These are phyloP conservation scores for Sinella curviseta DNA, from an alignment of 1,140 invertebrate species.

Conservation along the genomic window DNA sequence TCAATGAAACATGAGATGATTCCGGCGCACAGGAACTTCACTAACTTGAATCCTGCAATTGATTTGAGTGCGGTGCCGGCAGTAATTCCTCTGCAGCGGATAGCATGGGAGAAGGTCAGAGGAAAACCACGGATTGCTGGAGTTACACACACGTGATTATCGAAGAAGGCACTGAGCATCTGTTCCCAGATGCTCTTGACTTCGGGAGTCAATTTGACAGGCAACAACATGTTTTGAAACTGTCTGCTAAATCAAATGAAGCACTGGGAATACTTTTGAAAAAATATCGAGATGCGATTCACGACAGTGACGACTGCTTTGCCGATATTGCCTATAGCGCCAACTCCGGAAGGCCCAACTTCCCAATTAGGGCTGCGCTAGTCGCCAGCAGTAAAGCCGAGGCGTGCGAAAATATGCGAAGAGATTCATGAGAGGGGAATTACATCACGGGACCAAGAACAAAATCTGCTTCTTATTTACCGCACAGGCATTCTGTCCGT, in stretches of 20 bases:
- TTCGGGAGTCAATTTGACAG: no score
- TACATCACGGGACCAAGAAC: background rate
- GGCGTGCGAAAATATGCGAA: constrained; percentile 1
- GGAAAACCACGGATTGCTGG: background rate
- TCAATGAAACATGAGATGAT: background rate
- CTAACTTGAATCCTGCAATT: background rate
- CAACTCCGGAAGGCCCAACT: background rate
- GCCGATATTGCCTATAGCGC: background rate
- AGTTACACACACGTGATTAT: constrained; percentile 9
- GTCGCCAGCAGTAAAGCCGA: background rate
- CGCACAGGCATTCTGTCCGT: background rate
- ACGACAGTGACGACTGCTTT: background rate
- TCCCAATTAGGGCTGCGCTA: background rate
- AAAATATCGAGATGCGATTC: background rate
- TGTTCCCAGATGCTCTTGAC: no score
- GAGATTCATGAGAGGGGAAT: background rate
- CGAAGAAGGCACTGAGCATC: background rate
- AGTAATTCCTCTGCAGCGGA: background rate
- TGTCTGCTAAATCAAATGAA: background rate
- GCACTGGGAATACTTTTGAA: background rate
- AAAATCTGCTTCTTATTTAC: background rate
- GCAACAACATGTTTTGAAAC: background rate
- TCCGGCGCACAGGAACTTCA: background rate
- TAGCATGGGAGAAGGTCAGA: background rate
- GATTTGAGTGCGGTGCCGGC: background rate